phyloP scores from a whole-genome alignment of 2,113 vertebrate species.

The Amblyopsis rosae region DNA sequence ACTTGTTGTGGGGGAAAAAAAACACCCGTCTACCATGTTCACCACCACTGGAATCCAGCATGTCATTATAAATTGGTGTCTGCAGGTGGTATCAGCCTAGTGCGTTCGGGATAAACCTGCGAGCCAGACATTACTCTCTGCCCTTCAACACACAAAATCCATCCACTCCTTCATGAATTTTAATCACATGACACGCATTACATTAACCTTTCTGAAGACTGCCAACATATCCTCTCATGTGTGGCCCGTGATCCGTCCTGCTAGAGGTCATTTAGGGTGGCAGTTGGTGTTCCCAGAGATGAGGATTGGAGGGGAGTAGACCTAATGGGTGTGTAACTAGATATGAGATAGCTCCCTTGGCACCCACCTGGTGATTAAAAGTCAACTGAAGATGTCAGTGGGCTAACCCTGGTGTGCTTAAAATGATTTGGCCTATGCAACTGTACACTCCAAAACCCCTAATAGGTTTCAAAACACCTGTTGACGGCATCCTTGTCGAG shows the following conservation, averaged over 20 bases:
- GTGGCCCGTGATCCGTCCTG: conserved; percentile 59
- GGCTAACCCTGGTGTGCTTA: conserved; percentile 29
- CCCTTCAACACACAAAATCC: background rate
- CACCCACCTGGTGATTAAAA: conserved; percentile 41
- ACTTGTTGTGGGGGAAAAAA: conserved; percentile 29
- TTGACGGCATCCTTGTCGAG: no score
- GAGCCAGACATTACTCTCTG: no score
- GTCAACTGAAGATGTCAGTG: conserved; percentile 13
- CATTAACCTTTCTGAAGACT: conserved; percentile 64
- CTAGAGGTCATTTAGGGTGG: conserved; percentile 40
- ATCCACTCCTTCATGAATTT: conserved; percentile 45
- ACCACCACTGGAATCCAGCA: background rate
- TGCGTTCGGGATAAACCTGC: no score
- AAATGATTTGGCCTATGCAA: conserved; percentile 33
- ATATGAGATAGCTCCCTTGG: conserved; percentile 30
- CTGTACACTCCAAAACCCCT: conserved; percentile 9
- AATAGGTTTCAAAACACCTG: background rate
- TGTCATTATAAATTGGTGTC: background rate
- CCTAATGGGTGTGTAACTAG: conserved; percentile 12
- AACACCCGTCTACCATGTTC: conserved; percentile 7
- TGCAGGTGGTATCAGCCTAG: no score
- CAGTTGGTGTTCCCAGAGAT: conserved; percentile 22
- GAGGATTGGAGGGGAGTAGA: no score
- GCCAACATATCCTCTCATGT: conserved; percentile 52
- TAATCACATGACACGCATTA: conserved; percentile 54